A percentile compares a stretch with the other conserved stretches of the same genome.
Evolutionary conservation across 1,140 invertebrate genomes (phyloP).

Genomic region (Globodera rostochiensis): DNA sequence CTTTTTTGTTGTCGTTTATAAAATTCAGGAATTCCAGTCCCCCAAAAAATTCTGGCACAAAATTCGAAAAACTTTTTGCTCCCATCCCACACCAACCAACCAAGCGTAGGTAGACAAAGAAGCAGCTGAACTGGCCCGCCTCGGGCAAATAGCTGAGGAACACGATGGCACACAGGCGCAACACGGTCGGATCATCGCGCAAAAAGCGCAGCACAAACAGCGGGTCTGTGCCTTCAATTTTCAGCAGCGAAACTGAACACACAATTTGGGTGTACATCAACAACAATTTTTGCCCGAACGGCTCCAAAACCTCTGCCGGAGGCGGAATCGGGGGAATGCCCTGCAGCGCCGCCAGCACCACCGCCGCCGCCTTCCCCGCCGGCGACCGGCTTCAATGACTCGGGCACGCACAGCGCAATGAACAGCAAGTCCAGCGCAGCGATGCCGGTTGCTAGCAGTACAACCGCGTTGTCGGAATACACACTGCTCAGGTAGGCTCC

Average conservation of each 20-base stretch:
- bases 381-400: constrained; percentile 74
- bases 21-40: too few relatives aligned
- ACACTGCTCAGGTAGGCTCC: constrained; percentile 87
- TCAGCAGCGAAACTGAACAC: background rate
- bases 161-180: constrained; percentile 93
- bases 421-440: constrained; percentile 95
- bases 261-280: background rate
- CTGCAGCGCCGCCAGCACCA: constrained; percentile 73
- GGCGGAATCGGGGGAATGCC: constrained; percentile 60
- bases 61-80: background rate
- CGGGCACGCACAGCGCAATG: constrained; percentile 94
- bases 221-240: constrained; percentile 79
- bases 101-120: constrained; percentile 97
- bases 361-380: background rate
- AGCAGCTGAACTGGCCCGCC: constrained; percentile 95
- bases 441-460: constrained; percentile 89
- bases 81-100: constrained; percentile 68
- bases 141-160: constrained; percentile 98
- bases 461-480: constrained; percentile 89
- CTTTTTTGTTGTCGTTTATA: background rate
- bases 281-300: too few relatives aligned
- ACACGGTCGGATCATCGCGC: constrained; percentile 89
- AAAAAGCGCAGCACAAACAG: constrained; percentile 88
- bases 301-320: too few relatives aligned
- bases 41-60: too few relatives aligned